phyloP scores from a whole-genome alignment of 2,113 vertebrate species.

The Chloebia gouldiae region DNA sequence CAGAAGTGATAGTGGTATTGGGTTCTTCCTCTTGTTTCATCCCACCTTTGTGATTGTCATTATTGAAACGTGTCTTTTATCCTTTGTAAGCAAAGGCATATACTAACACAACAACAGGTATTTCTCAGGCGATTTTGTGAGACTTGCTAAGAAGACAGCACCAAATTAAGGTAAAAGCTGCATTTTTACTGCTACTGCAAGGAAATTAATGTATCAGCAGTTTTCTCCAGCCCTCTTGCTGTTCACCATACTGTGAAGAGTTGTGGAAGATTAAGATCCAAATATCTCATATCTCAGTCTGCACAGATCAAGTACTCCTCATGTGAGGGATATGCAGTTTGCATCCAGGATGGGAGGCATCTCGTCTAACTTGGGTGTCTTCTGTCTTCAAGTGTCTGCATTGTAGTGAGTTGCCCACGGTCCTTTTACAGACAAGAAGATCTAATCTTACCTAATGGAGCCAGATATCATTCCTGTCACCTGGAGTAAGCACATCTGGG shows the following conservation, averaged over 20 bases:
- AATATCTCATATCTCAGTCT: neutral
- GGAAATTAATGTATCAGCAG: neutral
- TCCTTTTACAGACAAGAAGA: neutral
- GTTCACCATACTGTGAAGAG: neutral
- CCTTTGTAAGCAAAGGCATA: neutral
- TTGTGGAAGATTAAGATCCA: neutral
- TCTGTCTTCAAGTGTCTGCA: neutral
- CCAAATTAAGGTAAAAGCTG: neutral
- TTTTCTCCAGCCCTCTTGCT: neutral
- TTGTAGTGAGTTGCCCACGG: rapidly evolving
- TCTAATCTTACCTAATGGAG: neutral
- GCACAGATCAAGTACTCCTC: neutral
- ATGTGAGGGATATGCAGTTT: rapidly evolving
- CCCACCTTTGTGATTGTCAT: neutral
- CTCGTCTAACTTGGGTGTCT: rapidly evolving
- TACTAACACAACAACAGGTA: neutral
- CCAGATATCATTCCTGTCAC: neutral
- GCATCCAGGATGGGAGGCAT: neutral
- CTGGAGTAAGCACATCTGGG: neutral
- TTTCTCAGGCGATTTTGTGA: neutral
- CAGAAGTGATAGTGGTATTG: neutral
- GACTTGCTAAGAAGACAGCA: neutral
- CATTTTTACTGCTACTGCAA: neutral
- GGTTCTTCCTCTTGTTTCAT: neutral
- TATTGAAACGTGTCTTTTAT: neutral